Evolutionary conservation across 2,888 invertebrate genomes (phyloP).

Genomic region (Erebia epiphron): DNA sequence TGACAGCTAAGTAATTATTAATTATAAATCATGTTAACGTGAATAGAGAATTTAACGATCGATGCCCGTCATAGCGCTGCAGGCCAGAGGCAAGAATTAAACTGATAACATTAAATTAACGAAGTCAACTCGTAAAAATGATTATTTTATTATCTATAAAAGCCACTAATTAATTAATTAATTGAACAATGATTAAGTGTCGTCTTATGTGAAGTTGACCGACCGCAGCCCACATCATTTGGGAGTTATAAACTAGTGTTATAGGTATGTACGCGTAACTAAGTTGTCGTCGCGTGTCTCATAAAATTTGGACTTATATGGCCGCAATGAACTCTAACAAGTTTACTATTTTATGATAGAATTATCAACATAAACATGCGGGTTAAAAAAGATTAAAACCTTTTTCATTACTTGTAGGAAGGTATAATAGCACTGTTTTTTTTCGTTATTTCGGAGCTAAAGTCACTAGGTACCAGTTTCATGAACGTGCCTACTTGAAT

Average conservation of each 20-base stretch:
- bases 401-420: slow-evolving; percentile 10
- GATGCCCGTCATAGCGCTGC: slow-evolving; percentile 17
- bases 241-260: slow-evolving; percentile 50
- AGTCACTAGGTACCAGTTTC: not conserved
- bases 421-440: not conserved
- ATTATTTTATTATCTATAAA: slow-evolving; percentile 79
- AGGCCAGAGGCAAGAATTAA: slow-evolving; percentile 67
- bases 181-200: slow-evolving; percentile 78
- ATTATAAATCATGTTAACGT: not conserved
- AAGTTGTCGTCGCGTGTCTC: slow-evolving; percentile 60
- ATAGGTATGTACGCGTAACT: slow-evolving; percentile 50
- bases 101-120: slow-evolving; percentile 78
- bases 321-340: slow-evolving; percentile 49
- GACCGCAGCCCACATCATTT: slow-evolving; percentile 53
- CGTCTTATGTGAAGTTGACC: slow-evolving; percentile 55
- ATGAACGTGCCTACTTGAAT: no score
- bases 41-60: slow-evolving; percentile 16
- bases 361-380: slow-evolving; percentile 43
- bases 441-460: not conserved
- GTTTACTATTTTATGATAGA: slow-evolving; percentile 43
- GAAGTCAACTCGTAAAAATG: slow-evolving; percentile 75
- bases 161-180: slow-evolving; percentile 81
- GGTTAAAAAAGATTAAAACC: slow-evolving; percentile 36
- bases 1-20: no score
- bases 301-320: slow-evolving; percentile 49